A percentile compares a stretch with the other conserved stretches of the same genome.
phyloP scores from a whole-genome alignment of 2,888 invertebrate genomes.

The Aphidius colemani region DNA sequence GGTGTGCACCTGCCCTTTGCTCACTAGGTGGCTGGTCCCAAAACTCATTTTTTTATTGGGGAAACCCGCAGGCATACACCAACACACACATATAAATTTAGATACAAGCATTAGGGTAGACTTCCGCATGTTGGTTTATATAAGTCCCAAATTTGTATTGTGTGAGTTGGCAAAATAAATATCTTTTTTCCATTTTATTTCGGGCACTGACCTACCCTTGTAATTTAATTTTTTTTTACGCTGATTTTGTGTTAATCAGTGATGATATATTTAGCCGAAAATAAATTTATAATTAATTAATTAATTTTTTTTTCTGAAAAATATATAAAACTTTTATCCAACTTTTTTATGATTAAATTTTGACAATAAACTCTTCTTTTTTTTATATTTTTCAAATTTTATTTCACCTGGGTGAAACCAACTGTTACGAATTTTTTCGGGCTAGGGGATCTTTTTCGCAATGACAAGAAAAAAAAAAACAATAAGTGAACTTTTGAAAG shows the following conservation, averaged over 20 bases:
- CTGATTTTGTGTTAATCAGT: slow-evolving; percentile 46
- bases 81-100: slow-evolving; percentile 20
- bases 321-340: not conserved
- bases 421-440: slow-evolving; percentile 20
- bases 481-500: slow-evolving; percentile 15
- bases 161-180: slow-evolving; percentile 15
- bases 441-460: slow-evolving; percentile 21
- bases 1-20: slow-evolving; percentile 58
- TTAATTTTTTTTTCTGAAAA: not conserved
- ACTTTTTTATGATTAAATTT: not conserved
- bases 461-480: slow-evolving; percentile 20
- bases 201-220: slow-evolving; percentile 58
- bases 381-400: slow-evolving; percentile 1
- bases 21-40: slow-evolving; percentile 46
- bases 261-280: not conserved
- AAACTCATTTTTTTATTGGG: slow-evolving; percentile 42
- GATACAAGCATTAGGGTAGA: no score
- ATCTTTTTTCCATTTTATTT: slow-evolving; percentile 26
- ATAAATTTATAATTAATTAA: not conserved
- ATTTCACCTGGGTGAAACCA: slow-evolving; percentile 6
- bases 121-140: slow-evolving; percentile 10
- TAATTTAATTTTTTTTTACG: slow-evolving; percentile 47
- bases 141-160: slow-evolving; percentile 11
- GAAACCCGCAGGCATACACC: slow-evolving; percentile 18
- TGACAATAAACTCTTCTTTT: not conserved